Evolutionary conservation across 2,888 invertebrate species (phyloP).

Genomic region (Ophion ellenae): DNA sequence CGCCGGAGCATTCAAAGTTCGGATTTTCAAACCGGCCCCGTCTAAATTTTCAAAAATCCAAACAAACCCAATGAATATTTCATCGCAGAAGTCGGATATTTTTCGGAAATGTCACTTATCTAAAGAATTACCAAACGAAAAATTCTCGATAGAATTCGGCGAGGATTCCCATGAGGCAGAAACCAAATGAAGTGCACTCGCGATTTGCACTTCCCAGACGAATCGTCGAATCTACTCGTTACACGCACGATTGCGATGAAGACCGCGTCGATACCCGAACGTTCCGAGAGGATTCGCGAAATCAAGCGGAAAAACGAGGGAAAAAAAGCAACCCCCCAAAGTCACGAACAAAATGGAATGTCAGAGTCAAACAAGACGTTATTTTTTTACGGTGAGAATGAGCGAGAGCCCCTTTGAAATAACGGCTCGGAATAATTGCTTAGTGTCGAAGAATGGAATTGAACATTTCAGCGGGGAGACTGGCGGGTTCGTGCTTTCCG

Average conservation of each 20-base stretch:
- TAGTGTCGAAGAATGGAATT: constrained; percentile 10
- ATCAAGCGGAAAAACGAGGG: constrained; percentile 5
- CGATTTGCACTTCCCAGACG: not conserved
- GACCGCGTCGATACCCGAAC: not conserved
- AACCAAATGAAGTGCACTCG: not conserved
- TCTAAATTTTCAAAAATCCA: no score
- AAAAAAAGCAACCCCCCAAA: not conserved
- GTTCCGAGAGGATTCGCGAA: not conserved
- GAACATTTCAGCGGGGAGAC: constrained; percentile 23
- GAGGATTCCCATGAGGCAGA: not conserved
- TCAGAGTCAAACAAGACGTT: constrained; percentile 37
- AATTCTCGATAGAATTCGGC: not conserved
- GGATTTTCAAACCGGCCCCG: no score
- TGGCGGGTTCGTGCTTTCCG: constrained; percentile 15
- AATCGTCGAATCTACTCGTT: not conserved
- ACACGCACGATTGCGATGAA: constrained; percentile 18
- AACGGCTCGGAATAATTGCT: constrained; percentile 21
- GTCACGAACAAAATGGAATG: constrained; percentile 1
- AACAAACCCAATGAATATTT: no score
- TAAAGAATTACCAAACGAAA: not conserved
- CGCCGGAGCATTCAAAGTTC: no score
- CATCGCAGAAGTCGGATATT: no score
- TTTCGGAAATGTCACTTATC: no score
- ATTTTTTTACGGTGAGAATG: constrained; percentile 59
- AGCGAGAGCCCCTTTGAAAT: constrained; percentile 34